These are phyloP conservation scores for Phrynocephalus vlangalii DNA, from an alignment of 2,797 vertebrate genomes.

Conservation along the genomic window DNA sequence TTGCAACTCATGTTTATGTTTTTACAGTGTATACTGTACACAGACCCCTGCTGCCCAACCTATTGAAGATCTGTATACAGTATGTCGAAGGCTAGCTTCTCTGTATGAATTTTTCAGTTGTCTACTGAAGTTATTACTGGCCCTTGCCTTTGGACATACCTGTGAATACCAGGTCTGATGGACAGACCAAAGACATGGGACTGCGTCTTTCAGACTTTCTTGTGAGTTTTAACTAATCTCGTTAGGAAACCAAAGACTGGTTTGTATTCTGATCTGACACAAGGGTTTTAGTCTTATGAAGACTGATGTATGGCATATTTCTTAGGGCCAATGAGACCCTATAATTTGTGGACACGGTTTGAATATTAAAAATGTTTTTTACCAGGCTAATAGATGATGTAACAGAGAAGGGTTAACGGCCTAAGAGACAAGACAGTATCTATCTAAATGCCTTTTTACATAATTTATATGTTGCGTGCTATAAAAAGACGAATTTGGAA, in stretches of 20 bases:
- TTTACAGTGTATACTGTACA: too few species aligned
- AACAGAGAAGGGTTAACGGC: constrained; percentile 69
- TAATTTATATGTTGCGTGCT: constrained; percentile 72
- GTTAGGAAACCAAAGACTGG: neutral
- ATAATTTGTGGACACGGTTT: constrained; percentile 34
- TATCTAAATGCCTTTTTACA: constrained; percentile 70
- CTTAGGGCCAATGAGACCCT: constrained; percentile 44
- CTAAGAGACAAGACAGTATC: constrained; percentile 65
- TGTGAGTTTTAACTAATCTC: neutral
- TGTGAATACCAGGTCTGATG: too few species aligned
- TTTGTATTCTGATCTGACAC: neutral
- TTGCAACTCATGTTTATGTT: too few species aligned
- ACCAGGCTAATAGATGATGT: constrained; percentile 61
- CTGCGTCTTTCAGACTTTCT: neutral
- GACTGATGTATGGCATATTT: constrained; percentile 40
- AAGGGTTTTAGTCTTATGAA: neutral
- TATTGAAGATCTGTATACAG: too few species aligned
- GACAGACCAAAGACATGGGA: neutral
- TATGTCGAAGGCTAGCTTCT: too few species aligned
- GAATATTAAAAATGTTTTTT: constrained; percentile 55
- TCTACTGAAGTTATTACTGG: too few species aligned
- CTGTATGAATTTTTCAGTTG: too few species aligned
- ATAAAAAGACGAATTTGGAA: constrained; percentile 78
- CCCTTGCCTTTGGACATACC: too few species aligned
- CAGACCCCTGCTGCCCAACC: too few species aligned